Conservation (phyloP, 2,888 invertebrate species). For the Eretmocerus hayati region DNA sequence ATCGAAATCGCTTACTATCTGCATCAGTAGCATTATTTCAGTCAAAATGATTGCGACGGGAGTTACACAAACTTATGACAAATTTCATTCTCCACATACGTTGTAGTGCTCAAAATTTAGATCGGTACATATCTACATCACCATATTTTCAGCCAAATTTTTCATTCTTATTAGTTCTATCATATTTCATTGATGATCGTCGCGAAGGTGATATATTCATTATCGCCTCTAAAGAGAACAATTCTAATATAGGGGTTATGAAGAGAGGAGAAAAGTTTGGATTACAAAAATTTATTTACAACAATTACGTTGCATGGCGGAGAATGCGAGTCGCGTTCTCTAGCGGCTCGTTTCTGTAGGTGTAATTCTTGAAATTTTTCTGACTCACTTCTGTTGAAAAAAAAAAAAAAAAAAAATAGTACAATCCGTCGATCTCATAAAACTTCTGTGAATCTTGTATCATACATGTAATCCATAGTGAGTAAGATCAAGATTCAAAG, state of each 20-base stretch:
- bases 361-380: no score
- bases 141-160: background rate
- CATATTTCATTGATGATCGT: no score
- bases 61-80: slow-evolving; percentile 18
- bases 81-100: background rate
- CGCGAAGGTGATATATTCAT: no score
- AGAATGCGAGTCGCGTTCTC: slow-evolving; percentile 13
- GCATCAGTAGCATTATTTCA: slow-evolving; percentile 21
- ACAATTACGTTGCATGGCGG: slow-evolving; percentile 9
- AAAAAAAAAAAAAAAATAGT: no score
- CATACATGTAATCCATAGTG: no score
- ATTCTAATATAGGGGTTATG: slow-evolving; percentile 26
- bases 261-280: slow-evolving; percentile 1
- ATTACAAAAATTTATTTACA: background rate
- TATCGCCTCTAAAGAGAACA: slow-evolving; percentile 26
- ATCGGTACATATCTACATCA: background rate
- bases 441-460: no score
- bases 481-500: background rate
- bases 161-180: background rate
- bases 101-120: no score
- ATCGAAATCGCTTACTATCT: slow-evolving; percentile 9
- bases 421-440: no score
- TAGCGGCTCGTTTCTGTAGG: background rate
- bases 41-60: slow-evolving; percentile 25
- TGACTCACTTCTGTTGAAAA: no score